phyloP scores from a whole-genome alignment of 2,113 vertebrate genomes.

The Pseudopodoces humilis region DNA sequence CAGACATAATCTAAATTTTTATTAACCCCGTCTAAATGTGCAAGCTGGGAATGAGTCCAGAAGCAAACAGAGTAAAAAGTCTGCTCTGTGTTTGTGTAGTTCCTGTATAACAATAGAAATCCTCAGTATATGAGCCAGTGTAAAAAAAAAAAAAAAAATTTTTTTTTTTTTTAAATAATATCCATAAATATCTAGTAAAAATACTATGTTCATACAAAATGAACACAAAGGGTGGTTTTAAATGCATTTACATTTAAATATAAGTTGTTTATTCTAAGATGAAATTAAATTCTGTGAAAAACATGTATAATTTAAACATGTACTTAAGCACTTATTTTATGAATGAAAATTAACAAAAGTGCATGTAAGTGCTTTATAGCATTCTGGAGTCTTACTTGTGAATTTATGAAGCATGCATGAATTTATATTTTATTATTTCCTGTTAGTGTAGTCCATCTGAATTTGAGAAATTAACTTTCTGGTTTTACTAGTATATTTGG shows the following conservation, averaged over 20 bases:
- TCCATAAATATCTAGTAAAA: neutral
- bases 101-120: conserved; percentile 55
- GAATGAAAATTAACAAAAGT: neutral
- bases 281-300: neutral
- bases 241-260: neutral
- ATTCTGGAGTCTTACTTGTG: neutral
- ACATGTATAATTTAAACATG: neutral
- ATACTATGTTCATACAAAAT: neutral
- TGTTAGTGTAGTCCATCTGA: neutral
- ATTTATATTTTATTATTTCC: neutral
- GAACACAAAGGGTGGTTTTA: neutral
- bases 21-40: conserved; percentile 66
- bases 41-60: conserved; percentile 64
- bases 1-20: conserved; percentile 71
- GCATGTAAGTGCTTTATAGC: neutral
- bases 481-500: neutral
- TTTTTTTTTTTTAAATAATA: neutral
- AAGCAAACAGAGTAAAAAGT: conserved; percentile 32
- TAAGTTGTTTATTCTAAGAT: neutral
- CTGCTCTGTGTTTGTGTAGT: conserved; percentile 61
- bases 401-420: neutral
- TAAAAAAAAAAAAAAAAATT: neutral
- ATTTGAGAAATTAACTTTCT: neutral
- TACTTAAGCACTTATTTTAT: neutral
- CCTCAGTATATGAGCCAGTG: neutral